These are phyloP conservation scores for Apodemus speciosus DNA, from an alignment of 2,113 vertebrate genomes.

Conservation along the genomic window DNA sequence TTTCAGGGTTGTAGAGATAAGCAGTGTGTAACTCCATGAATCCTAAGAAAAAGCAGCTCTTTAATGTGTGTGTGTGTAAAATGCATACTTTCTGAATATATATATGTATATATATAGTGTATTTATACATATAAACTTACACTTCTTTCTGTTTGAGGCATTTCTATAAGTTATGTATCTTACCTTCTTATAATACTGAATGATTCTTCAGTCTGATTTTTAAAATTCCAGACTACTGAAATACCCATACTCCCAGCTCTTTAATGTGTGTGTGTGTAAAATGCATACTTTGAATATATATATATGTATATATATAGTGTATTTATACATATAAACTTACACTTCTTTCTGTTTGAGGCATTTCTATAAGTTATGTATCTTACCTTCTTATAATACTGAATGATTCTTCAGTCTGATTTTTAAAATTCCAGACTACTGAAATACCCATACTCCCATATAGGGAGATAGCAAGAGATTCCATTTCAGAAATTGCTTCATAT, in stretches of 20 bases:
- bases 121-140: neutral
- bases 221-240: neutral
- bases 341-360: neutral
- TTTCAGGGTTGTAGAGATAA: neutral
- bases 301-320: too few species aligned
- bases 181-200: neutral
- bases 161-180: neutral
- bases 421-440: neutral
- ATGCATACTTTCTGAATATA: too few species aligned
- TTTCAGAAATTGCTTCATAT: neutral
- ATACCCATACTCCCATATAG: neutral
- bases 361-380: neutral
- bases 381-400: neutral
- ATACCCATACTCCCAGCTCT: neutral
- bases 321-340: neutral
- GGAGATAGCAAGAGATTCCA: neutral
- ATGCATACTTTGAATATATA: too few species aligned
- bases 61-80: too few species aligned
- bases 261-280: too few species aligned
- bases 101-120: too few species aligned
- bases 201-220: neutral
- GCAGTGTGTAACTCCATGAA: neutral
- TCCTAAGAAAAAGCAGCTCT: neutral
- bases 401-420: neutral
- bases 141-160: neutral